Percentiles rank a stretch among this genome's conserved stretches.
Conservation (phyloP, 2,888 invertebrate species). For the Drosophila recens region DNA sequence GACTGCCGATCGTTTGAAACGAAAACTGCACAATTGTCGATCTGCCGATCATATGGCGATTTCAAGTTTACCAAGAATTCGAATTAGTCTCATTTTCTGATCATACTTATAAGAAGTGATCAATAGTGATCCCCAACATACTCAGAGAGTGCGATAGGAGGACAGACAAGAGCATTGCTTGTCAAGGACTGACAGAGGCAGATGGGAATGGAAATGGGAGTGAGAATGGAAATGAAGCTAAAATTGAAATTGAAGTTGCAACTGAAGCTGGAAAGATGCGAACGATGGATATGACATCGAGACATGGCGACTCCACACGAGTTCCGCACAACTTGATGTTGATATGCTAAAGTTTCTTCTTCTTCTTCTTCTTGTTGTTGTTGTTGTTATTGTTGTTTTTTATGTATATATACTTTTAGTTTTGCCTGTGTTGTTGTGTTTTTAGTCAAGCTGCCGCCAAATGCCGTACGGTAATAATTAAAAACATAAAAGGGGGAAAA, state of each 20-base stretch:
- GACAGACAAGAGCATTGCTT: conserved; percentile 5
- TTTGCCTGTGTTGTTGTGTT: conserved; percentile 22
- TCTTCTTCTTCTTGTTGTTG: no score
- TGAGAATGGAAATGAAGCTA: conserved; percentile 26
- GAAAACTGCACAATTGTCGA: background rate
- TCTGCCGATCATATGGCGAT: conserved; percentile 3
- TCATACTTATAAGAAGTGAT: background rate
- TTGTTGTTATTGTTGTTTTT: conserved; percentile 22
- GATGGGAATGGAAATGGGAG: conserved; percentile 19
- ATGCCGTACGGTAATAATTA: conserved; percentile 76
- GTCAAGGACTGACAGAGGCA: conserved; percentile 41
- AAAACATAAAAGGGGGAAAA: conserved; percentile 72
- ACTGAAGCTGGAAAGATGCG: conserved; percentile 12
- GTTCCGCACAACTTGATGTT: conserved; percentile 52
- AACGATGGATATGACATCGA: conserved; percentile 33
- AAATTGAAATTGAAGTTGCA: background rate
- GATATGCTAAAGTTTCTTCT: conserved; percentile 38
- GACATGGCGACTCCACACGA: conserved; percentile 43
- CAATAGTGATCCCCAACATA: conserved; percentile 1
- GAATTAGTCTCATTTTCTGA: conserved; percentile 4
- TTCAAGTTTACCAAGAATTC: background rate
- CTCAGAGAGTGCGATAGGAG: background rate
- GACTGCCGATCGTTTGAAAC: background rate
- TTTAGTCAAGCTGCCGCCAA: conserved; percentile 65
- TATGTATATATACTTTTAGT: conserved; percentile 15